Evolutionary conservation across 1,140 invertebrate species (phyloP), one percentile per base, ranked within the genome.

Genomic region (Hylaeus anthracinus): DNA sequence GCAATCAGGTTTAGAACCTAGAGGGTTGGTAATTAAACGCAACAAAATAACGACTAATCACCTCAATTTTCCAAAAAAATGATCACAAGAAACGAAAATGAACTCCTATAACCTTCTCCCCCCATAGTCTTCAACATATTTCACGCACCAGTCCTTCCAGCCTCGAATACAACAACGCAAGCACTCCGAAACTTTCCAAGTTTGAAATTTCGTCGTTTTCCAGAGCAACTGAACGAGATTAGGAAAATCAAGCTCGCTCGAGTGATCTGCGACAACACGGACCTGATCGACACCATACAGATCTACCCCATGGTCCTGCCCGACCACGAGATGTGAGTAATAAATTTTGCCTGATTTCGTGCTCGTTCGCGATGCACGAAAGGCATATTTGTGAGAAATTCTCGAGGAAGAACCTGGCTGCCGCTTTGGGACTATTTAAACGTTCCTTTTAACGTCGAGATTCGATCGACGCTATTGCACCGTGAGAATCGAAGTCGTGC

Each of bases 181-280:
- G 26, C 0, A 26, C 26, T 26, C 26, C 26, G 26, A 26, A 26
- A 26, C 26, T 26, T 26, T 26, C 26, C 26, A 26, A 26, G 26
- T 26, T 26, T 26, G 26, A 26, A 0, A 26, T 26, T 26, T 26
- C 26, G 26, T 86, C 3, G 5, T 8, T n/a, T 48, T 88, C 8
- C 95, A 89, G 97, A 97, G 89, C 99, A 99, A 94, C 91, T 99
- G 61, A 95, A 95, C 77, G 98, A 99, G 93, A 96, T 99, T 70
- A 95, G 97, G 73, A 99, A 99, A 92, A 93, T 96, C 0, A 96
- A 96, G 84, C 94, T 99, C 0, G 96, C 98, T 0, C 95, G 97
- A 79, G 93, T 99, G 56, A 97, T 99, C 72, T 99, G 99, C 92
- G 98, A 99, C 90, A 99, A 99, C 90, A 98, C 97, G 1, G 98